Evolutionary conservation across 2,113 vertebrate species (phyloP).

Genomic region (Sylvilagus bachmani): DNA sequence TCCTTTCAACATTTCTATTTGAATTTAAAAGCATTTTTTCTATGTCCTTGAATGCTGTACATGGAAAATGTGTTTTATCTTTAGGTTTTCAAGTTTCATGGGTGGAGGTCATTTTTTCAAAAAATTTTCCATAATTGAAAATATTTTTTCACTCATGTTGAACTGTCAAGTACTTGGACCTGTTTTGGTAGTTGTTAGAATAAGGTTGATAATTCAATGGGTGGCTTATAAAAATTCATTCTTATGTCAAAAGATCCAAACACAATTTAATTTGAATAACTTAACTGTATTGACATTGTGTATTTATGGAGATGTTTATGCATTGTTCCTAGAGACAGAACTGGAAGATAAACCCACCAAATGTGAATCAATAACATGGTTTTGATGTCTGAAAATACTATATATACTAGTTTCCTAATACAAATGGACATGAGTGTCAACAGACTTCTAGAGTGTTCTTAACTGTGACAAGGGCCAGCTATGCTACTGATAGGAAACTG

Average conservation of each 20-base stretch:
- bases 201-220: neutral
- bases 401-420: neutral
- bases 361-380: neutral
- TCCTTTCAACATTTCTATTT: constrained; percentile 48
- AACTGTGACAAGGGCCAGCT: neutral
- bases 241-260: neutral
- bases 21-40: neutral
- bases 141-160: neutral
- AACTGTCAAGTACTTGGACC: neutral
- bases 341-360: neutral
- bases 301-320: neutral
- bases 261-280: neutral
- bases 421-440: neutral
- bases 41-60: neutral
- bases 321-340: neutral
- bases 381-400: constrained; percentile 1
- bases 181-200: neutral
- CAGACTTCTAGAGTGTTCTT: neutral
- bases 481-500: neutral
- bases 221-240: neutral
- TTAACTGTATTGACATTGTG: neutral
- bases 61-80: constrained; percentile 3
- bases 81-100: neutral
- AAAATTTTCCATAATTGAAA: neutral
- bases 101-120: neutral